Percentiles rank a stretch among this genome's conserved stretches.
Conservation (phyloP, 2,888 invertebrate genomes). For the Synanthedon andrenaeformis region DNA sequence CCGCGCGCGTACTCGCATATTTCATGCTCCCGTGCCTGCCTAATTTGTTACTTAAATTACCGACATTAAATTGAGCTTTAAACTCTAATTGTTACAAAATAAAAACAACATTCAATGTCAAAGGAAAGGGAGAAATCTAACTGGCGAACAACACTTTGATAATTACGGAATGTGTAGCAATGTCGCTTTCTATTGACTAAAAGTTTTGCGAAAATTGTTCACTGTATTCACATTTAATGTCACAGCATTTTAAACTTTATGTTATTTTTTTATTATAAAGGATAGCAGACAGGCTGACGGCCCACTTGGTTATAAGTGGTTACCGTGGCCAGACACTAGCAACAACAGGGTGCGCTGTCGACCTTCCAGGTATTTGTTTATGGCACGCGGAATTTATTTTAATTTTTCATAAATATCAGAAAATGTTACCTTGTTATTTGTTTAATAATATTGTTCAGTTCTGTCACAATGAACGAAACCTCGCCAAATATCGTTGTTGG, state of each 20-base stretch:
- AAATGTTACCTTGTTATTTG: too few relatives aligned
- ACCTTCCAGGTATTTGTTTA: too few relatives aligned
- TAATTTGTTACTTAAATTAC: conserved; percentile 28
- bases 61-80: conserved; percentile 31
- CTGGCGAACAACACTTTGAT: conserved; percentile 34
- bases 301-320: too few relatives aligned
- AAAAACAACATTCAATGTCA: conserved; percentile 48
- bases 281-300: too few relatives aligned
- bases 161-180: conserved; percentile 18
- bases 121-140: conserved; percentile 27
- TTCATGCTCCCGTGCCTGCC: conserved; percentile 46
- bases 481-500: conserved; percentile 8
- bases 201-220: too few relatives aligned
- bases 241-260: too few relatives aligned
- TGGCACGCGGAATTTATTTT: too few relatives aligned
- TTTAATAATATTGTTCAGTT: not conserved
- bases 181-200: conserved; percentile 14
- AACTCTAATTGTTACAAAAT: conserved; percentile 28
- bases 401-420: too few relatives aligned
- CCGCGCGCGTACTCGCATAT: conserved; percentile 23
- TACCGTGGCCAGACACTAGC: too few relatives aligned
- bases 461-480: not conserved
- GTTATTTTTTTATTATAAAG: too few relatives aligned
- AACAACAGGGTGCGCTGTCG: too few relatives aligned
- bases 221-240: too few relatives aligned